A percentile compares a stretch with the other conserved stretches of the same genome.
These are phyloP conservation scores for Sarcophaga subvicina DNA, from an alignment of 2,888 invertebrate species.

Conservation along the genomic window DNA sequence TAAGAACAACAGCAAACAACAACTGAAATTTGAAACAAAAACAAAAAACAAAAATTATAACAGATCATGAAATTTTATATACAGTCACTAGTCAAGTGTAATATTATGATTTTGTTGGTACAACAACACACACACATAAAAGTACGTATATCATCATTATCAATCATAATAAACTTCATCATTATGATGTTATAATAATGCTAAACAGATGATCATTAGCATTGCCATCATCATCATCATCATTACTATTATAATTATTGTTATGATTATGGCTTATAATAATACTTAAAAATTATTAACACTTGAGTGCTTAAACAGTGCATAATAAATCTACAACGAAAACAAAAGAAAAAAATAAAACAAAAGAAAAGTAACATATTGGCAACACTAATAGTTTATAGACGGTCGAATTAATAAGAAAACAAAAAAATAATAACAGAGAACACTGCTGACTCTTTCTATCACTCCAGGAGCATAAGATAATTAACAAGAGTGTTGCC, in stretches of 20 bases:
- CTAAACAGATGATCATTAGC: conserved; percentile 13
- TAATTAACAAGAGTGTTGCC: too few relatives aligned
- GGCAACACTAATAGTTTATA: too few relatives aligned
- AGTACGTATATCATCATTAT: too few relatives aligned
- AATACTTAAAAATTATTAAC: conserved; percentile 59
- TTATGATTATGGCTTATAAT: conserved; percentile 6
- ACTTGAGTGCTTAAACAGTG: conserved; percentile 62
- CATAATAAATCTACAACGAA: conserved; percentile 36
- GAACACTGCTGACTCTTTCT: too few relatives aligned
- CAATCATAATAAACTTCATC: too few relatives aligned
- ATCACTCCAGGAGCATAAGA: conserved; percentile 18
- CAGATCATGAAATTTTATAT: conserved; percentile 55
- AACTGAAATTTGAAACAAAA: conserved; percentile 32
- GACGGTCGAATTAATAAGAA: too few relatives aligned
- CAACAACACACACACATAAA: too few relatives aligned
- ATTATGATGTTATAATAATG: neutral
- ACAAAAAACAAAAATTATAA: conserved; percentile 47
- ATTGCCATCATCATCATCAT: conserved; percentile 37
- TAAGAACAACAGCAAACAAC: conserved; percentile 8
- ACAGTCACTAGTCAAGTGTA: conserved; percentile 60
- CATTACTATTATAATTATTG: neutral
- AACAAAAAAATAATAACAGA: too few relatives aligned
- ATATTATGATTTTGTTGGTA: conserved; percentile 40
- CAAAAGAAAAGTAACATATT: neutral
- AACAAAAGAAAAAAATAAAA: neutral